These are phyloP conservation scores for Oryzias sinensis DNA, from an alignment of 2,797 vertebrate species.

Conservation along the genomic window DNA sequence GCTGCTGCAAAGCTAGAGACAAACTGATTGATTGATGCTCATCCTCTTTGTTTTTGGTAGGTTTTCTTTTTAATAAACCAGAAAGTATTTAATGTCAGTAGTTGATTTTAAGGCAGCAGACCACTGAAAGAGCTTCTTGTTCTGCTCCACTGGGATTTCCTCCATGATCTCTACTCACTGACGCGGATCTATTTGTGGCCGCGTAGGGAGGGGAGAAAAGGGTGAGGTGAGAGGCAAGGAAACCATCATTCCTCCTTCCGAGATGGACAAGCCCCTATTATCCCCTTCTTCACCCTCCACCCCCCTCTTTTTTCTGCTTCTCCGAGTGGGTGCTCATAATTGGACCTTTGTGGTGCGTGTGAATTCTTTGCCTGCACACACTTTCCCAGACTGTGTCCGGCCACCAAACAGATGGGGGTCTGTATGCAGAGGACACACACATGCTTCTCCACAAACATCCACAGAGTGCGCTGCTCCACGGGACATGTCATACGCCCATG, in stretches of 20 bases:
- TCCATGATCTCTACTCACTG: conserved; percentile 44
- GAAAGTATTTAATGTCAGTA: conserved; percentile 8
- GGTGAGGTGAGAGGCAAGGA: conserved; percentile 68
- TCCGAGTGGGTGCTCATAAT: conserved; percentile 78
- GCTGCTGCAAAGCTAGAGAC: conserved; percentile 47
- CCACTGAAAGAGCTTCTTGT: conserved; percentile 22
- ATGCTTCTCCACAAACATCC: conserved; percentile 27
- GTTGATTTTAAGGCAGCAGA: conserved; percentile 14
- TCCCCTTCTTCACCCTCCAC: conserved; percentile 51
- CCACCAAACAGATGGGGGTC: conserved; percentile 80
- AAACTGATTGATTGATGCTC: conserved; percentile 14
- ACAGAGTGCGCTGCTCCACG: conserved; percentile 40
- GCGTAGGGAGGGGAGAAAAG: conserved; percentile 39
- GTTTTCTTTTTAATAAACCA: conserved; percentile 1
- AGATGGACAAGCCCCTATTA: conserved; percentile 78
- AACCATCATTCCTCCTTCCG: conserved; percentile 69
- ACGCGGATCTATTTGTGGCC: conserved; percentile 67
- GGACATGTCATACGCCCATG: conserved; percentile 76
- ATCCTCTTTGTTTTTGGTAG: too few relatives aligned
- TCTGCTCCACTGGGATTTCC: conserved; percentile 47
- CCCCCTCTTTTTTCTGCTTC: conserved; percentile 32
- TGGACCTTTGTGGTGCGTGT: conserved; percentile 81
- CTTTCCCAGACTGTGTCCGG: conserved; percentile 79
- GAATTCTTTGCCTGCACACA: conserved; percentile 75
- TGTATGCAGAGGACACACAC: conserved; percentile 80